Percentiles rank a stretch among this genome's conserved stretches.
Evolutionary conservation across 2,113 vertebrate genomes (phyloP).

Genomic region (Saimiri boliviensis): DNA sequence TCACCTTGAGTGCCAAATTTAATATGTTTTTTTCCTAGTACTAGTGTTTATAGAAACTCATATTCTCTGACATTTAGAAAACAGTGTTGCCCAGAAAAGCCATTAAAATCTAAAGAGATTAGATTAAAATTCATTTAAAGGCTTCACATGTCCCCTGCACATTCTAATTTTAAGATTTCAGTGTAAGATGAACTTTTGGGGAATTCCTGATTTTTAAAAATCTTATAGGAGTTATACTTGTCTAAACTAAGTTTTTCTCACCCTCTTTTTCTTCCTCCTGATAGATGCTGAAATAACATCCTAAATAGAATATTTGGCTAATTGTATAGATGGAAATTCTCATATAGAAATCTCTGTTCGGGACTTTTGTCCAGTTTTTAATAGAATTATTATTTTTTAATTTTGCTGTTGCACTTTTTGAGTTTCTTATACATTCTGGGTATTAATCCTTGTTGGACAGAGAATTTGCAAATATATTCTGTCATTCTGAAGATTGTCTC

Average conservation of each 20-base stretch:
- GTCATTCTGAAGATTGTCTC: not conserved
- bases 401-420: not conserved
- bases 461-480: not conserved
- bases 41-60: slow-evolving; percentile 58
- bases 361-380: not conserved
- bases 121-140: slow-evolving; percentile 67
- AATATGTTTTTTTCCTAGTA: slow-evolving; percentile 57
- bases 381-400: not conserved
- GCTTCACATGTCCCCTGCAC: not conserved
- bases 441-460: not conserved
- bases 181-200: slow-evolving; percentile 27
- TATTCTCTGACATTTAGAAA: slow-evolving; percentile 66
- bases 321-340: not conserved
- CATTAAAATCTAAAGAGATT: slow-evolving; percentile 66
- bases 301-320: slow-evolving; percentile 1
- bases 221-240: not conserved
- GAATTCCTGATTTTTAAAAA: slow-evolving; percentile 28
- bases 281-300: not conserved
- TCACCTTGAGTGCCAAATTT: slow-evolving; percentile 64
- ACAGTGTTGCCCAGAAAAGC: slow-evolving; percentile 56
- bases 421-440: not conserved
- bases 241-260: not conserved
- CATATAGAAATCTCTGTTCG: not conserved
- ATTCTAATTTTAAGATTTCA: slow-evolving; percentile 58
- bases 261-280: not conserved